Conservation (phyloP, 2,113 vertebrate species). For the Gnathonemus longibarbis region DNA sequence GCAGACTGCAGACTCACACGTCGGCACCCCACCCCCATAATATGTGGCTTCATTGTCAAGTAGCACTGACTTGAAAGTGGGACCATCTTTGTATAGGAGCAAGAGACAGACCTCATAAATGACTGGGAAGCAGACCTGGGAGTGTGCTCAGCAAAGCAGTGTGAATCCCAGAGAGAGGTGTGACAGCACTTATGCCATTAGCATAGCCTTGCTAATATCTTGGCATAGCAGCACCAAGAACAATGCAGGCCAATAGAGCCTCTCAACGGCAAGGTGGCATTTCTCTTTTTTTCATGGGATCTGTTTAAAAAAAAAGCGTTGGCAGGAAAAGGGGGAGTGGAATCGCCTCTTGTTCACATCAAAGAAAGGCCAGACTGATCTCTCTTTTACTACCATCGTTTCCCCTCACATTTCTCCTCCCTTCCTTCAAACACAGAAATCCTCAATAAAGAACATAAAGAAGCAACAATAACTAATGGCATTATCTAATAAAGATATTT, state of each 20-base stretch:
- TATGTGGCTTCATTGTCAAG: neutral
- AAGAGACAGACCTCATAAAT: neutral
- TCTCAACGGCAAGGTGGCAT: neutral
- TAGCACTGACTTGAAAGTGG: neutral
- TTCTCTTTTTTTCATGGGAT: neutral
- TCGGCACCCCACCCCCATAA: neutral
- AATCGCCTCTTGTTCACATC: slow-evolving; percentile 23
- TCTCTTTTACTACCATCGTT: neutral
- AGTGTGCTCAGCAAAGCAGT: neutral
- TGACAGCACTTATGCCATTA: slow-evolving; percentile 14
- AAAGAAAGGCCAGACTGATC: slow-evolving; percentile 18
- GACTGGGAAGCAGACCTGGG: neutral
- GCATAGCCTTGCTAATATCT: neutral
- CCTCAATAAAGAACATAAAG: neutral
- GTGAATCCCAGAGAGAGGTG: slow-evolving; percentile 3
- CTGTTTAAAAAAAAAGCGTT: neutral
- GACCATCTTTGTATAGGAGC: slow-evolving; percentile 2
- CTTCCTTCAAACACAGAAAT: slow-evolving; percentile 24
- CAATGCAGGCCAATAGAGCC: neutral
- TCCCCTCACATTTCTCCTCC: slow-evolving; percentile 8
- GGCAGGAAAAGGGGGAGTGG: neutral
- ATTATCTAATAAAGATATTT: neutral
- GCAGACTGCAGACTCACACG: neutral
- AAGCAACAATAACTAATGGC: neutral
- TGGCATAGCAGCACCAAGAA: neutral